Base-by-base conservation (phyloP, 1,140 invertebrate species). In the Colletes latitarsis region DNA sequence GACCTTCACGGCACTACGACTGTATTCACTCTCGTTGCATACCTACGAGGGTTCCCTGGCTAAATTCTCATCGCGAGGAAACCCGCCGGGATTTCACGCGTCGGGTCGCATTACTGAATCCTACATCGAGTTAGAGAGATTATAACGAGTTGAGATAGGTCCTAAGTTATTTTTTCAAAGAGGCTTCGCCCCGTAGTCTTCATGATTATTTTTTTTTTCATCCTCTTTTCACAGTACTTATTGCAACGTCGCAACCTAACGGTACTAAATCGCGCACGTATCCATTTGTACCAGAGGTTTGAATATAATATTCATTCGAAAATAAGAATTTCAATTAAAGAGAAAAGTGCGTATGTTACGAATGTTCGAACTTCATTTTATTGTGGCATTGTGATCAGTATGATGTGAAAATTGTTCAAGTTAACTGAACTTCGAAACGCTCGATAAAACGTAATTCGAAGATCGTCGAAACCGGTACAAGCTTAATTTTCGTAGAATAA, bases 51-150 rank as follows among this genome's bases (percentile, higher is more conserved):
- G 69, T 72, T 60, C n/a, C 66, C 79, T 14, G 69, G 72, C 57
- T 68, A 58, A 74, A 77, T 83, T 77, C 77, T 81, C 84, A 74
- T 79, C 77, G 57, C 82, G 64, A 57, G 81, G 60, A 81, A 77
- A 83, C 81, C 86, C 87, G 79, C 81, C 68, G 82, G 89, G 89
- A 90, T 90, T 90, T 90, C 83, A 90, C 89, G 89, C 89, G 89
- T 90, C 89, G 88, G 80, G 85, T 88, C 85, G 89, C 89, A 90
- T 90, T 83, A 90, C 80, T 74, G 79, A 85, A 88, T 89, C 84
- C 88, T 79, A 75, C 79, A 72, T 90, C 87, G 87, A 84, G 87
- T 88, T 89, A 88, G 82, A 89, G 82, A 86, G 83, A 89, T 90
- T 90, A 90, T 80, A 84, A 83, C 78, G 83, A 84, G 83, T 84